Conservation (phyloP, 1,140 invertebrate species). For the Coelopa frigida region DNA sequence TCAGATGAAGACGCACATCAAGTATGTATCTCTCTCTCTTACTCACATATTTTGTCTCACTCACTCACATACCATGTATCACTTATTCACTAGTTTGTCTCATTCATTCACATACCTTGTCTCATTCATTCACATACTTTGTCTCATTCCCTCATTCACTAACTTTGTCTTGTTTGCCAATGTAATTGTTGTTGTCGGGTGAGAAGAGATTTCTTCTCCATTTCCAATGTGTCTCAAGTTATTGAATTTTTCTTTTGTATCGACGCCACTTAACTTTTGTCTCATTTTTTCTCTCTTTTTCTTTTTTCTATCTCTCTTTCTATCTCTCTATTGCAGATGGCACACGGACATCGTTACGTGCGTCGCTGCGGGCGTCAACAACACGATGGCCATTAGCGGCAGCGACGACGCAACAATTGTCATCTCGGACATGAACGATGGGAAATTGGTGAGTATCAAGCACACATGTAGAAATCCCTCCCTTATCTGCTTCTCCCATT, state of each 20-base stretch:
- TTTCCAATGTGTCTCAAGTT: conserved; percentile 1
- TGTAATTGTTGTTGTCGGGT: too few species aligned
- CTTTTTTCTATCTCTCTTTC: not conserved
- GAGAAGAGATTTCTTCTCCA: too few species aligned
- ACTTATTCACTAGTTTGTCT: not conserved
- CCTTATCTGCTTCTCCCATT: too few species aligned
- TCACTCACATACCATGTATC: not conserved
- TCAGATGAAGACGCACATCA: conserved; percentile 62
- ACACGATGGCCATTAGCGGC: conserved; percentile 71
- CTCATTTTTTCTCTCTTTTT: conserved; percentile 5
- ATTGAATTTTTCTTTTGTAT: not conserved
- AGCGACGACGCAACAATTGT: conserved; percentile 78
- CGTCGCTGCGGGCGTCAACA: conserved; percentile 65
- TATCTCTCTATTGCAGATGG: conserved; percentile 46
- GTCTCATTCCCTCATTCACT: not conserved
- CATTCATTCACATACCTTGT: too few species aligned
- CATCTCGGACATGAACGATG: conserved; percentile 62
- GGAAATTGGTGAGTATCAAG: conserved; percentile 60
- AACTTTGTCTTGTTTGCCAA: too few species aligned
- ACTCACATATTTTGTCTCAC: conserved; percentile 20
- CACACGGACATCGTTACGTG: conserved; percentile 72
- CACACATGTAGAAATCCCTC: too few species aligned
- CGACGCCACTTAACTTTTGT: not conserved
- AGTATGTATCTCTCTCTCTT: conserved; percentile 48
- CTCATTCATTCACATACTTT: too few species aligned